Base-by-base conservation (phyloP, 2,797 vertebrate species). In the Hyperoplus lanceolatus region DNA sequence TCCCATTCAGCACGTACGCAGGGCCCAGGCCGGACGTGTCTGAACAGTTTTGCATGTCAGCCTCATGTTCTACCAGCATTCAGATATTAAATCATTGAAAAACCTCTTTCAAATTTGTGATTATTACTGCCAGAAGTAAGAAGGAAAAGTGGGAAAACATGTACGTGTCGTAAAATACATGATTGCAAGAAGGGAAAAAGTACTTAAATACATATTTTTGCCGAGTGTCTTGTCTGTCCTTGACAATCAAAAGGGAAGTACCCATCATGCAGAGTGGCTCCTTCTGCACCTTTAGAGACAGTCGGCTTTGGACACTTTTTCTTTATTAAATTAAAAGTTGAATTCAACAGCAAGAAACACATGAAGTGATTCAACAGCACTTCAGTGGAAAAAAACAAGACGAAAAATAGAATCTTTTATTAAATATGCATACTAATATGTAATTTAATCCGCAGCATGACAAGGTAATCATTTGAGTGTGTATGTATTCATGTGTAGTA, bases 11-110 rank as follows among this genome's bases (percentile, higher is more conserved):
- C 63, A 7, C 50, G 3, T 59, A 42, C 38, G 1, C 50, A 43
- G 43, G 10, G 41, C n/a, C 14, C n/a, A 10, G 53, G 18, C 29
- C 0, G 18, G 68, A 65, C 75, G 29, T 62, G 85, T 87, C 73
- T 14, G 8, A 65, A 77, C 87, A 73, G 6, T 9, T 21, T 56
- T 45, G 21, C 13, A 0, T 57, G 59, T 60, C 64, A 39, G 16
- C 3, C 4, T 48, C 59, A 0, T 73, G 85, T 76, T 81, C 76
- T 56, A 77, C 48, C 72, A 51, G 70, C 10, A 1, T 11, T 2
- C 11, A 50, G 55, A 13, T 46, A 14, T 57, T 72, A 81, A 81
- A 77, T 83, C 85, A 73, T 1, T 0, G 56, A 0, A n/a, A 38
- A 29, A 5, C 39, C 55, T 66, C 54, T 0, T 2, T 54, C 64